phyloP scores from a whole-genome alignment of 2,797 vertebrate species.

The Halcyon badia region DNA sequence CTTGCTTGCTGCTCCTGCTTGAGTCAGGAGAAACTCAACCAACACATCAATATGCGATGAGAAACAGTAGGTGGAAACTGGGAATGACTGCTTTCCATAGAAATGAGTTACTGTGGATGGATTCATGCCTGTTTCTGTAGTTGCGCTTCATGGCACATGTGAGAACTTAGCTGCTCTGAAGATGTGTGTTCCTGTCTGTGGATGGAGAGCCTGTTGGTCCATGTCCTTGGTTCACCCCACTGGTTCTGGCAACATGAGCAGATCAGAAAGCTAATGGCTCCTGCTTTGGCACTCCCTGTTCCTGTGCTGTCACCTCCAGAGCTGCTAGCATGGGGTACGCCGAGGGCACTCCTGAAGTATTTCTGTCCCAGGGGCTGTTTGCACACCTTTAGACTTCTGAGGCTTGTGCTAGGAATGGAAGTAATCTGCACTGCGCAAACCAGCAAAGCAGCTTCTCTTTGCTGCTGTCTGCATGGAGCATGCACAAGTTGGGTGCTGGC shows the following conservation, averaged over 20 bases:
- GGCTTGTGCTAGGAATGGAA: background rate
- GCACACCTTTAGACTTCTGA: background rate
- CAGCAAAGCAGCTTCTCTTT: background rate
- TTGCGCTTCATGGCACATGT: accelerated
- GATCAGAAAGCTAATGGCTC: background rate
- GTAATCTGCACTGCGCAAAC: background rate
- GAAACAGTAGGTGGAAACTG: background rate
- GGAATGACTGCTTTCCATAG: background rate
- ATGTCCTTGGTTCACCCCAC: background rate
- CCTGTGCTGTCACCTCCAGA: background rate
- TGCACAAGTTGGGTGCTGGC: background rate
- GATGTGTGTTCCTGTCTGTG: accelerated
- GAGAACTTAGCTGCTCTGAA: background rate
- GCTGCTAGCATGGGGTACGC: background rate
- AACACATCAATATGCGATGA: background rate
- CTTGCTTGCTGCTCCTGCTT: background rate
- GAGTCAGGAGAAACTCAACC: background rate
- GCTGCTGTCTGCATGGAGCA: background rate
- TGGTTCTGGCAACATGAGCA: background rate
- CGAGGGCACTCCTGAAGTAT: background rate
- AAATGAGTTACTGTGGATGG: background rate
- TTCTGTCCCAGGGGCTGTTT: background rate
- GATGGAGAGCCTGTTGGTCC: background rate
- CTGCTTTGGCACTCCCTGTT: background rate
- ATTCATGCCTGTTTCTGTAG: background rate